Conservation (phyloP, 2,888 invertebrate genomes). For the Drosophila testacea region DNA sequence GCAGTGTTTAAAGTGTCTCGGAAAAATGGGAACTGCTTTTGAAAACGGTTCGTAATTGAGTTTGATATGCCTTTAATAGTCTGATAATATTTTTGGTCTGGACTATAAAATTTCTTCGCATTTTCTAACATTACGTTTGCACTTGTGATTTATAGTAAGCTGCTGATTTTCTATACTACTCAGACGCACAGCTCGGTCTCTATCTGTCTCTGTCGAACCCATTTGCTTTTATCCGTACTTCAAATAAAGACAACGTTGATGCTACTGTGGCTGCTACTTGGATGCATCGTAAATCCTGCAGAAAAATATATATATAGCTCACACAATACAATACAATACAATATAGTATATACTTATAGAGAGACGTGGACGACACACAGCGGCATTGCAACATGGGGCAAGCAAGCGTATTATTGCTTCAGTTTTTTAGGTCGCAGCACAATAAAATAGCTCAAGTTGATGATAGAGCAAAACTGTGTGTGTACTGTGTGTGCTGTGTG, state of each 20-base stretch:
- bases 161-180: slow-evolving; percentile 21
- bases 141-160: slow-evolving; percentile 58
- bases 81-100: slow-evolving; percentile 26
- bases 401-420: slow-evolving; percentile 77
- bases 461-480: slow-evolving; percentile 54
- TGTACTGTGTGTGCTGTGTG: slow-evolving; percentile 12
- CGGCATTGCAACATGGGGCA: slow-evolving; percentile 51
- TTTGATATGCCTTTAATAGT: slow-evolving; percentile 15
- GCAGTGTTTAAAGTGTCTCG: background rate
- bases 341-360: slow-evolving; percentile 21
- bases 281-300: slow-evolving; percentile 69
- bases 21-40: background rate
- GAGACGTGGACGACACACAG: slow-evolving; percentile 37
- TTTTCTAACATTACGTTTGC: slow-evolving; percentile 46
- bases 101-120: slow-evolving; percentile 17
- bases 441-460: slow-evolving; percentile 72
- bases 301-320: slow-evolving; percentile 29
- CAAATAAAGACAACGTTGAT: slow-evolving; percentile 67
- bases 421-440: slow-evolving; percentile 62
- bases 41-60: background rate
- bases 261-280: slow-evolving; percentile 30
- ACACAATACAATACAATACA: slow-evolving; percentile 43
- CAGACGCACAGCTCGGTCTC: background rate
- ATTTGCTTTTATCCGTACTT: slow-evolving; percentile 49
- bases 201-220: slow-evolving; percentile 32